Evolutionary conservation across 1,140 invertebrate species (phyloP).

Genomic region (Trypoxylus dichotomus): DNA sequence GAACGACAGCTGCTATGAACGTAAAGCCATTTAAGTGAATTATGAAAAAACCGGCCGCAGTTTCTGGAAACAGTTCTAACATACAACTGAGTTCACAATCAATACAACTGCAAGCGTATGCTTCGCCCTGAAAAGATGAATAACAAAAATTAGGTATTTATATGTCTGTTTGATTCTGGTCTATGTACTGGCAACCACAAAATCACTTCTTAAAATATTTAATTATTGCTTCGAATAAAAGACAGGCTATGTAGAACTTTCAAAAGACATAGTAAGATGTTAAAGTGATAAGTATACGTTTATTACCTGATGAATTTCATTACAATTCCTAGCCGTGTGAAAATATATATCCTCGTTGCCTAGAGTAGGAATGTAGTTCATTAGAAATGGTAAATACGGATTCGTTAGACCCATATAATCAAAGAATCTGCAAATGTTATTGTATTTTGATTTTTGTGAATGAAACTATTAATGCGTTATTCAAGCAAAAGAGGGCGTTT

Average conservation of each 20-base stretch:
- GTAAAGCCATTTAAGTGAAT: slow-evolving; percentile 34
- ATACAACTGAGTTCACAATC: slow-evolving; percentile 73
- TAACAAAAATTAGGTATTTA: neutral
- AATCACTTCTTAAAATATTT: too few species aligned
- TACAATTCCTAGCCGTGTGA: slow-evolving; percentile 55
- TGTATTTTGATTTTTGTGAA: neutral
- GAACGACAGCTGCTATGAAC: slow-evolving; percentile 33
- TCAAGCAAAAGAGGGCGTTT: neutral
- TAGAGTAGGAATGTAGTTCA: slow-evolving; percentile 59
- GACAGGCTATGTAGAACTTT: too few species aligned
- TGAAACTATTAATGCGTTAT: too few species aligned
- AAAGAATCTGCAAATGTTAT: slow-evolving; percentile 56
- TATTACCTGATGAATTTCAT: slow-evolving; percentile 50
- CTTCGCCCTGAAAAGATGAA: slow-evolving; percentile 49
- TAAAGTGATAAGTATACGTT: too few species aligned
- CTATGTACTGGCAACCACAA: too few species aligned
- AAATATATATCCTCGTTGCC: neutral
- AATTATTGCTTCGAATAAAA: too few species aligned
- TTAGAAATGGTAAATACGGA: slow-evolving; percentile 66
- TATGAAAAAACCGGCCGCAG: slow-evolving; percentile 30
- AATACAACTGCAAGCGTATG: slow-evolving; percentile 72
- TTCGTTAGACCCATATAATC: slow-evolving; percentile 63
- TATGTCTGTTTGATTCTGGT: too few species aligned
- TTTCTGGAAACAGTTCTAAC: slow-evolving; percentile 28
- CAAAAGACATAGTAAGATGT: too few species aligned